Evolutionary conservation across 2,888 invertebrate species (phyloP).

Genomic region (Ophion slaviceki): DNA sequence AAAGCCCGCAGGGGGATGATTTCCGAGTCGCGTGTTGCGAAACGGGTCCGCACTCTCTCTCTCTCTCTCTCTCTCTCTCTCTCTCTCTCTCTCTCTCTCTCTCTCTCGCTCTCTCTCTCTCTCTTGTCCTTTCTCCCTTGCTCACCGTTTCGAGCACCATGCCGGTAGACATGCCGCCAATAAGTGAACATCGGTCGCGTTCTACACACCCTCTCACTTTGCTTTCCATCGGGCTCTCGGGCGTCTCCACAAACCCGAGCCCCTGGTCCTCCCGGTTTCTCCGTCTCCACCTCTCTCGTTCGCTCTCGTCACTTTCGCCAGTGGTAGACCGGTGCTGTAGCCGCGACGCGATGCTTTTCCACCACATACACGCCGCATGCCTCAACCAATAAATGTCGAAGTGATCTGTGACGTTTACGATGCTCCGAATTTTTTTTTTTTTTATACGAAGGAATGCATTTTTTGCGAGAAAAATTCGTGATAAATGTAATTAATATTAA

Average conservation of each 20-base stretch:
- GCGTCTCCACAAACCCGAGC: conserved; percentile 72
- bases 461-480: conserved; percentile 19
- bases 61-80: conserved; percentile 39
- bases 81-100: conserved; percentile 15
- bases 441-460: not conserved
- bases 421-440: conserved; percentile 11
- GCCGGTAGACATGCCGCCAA: conserved; percentile 83
- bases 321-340: conserved; percentile 6
- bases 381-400: conserved; percentile 35
- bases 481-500: not conserved
- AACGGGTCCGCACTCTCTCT: conserved; percentile 56
- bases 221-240: conserved; percentile 71
- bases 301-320: conserved; percentile 19
- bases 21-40: conserved; percentile 66
- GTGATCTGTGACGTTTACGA: conserved; percentile 24
- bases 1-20: conserved; percentile 57
- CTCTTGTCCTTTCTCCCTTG: not conserved
- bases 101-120: conserved; percentile 27
- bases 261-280: conserved; percentile 68
- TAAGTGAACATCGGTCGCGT: conserved; percentile 83
- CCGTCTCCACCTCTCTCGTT: conserved; percentile 17
- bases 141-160: conserved; percentile 75
- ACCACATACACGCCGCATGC: conserved; percentile 43
- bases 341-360: conserved; percentile 48
- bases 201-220: conserved; percentile 78